Conservation (phyloP, 2,888 invertebrate species). For the Autographa pulchrina region DNA sequence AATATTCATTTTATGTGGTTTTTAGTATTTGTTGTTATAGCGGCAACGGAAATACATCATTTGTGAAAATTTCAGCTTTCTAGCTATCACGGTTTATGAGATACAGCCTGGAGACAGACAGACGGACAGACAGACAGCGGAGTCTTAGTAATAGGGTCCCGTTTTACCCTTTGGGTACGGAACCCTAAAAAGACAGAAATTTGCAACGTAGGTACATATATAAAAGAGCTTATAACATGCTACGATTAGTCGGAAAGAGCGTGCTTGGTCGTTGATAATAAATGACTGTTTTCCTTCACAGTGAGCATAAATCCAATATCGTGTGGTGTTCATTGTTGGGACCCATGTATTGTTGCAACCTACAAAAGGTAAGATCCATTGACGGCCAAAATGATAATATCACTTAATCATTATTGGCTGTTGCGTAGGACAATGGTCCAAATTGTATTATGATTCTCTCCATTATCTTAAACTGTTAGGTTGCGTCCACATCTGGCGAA, state of each 20-base stretch:
- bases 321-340: slow-evolving; percentile 1
- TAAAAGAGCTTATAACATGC: not conserved
- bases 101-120: no score
- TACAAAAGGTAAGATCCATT: not conserved
- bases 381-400: not conserved
- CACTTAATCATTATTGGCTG: not conserved
- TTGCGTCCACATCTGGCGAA: no score
- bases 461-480: not conserved
- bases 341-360: not conserved
- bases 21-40: no score
- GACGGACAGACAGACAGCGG: no score
- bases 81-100: no score
- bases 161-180: no score
- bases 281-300: not conserved
- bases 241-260: no score
- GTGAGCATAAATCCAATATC: not conserved
- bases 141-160: no score
- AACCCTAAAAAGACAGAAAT: no score
- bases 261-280: not conserved
- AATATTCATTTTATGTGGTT: no score
- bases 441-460: not conserved
- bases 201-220: not conserved
- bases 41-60: no score
- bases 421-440: not conserved
- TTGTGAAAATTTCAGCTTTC: no score